Base-by-base conservation (phyloP, 2,113 vertebrate species). In the Nesogale talazaci region DNA sequence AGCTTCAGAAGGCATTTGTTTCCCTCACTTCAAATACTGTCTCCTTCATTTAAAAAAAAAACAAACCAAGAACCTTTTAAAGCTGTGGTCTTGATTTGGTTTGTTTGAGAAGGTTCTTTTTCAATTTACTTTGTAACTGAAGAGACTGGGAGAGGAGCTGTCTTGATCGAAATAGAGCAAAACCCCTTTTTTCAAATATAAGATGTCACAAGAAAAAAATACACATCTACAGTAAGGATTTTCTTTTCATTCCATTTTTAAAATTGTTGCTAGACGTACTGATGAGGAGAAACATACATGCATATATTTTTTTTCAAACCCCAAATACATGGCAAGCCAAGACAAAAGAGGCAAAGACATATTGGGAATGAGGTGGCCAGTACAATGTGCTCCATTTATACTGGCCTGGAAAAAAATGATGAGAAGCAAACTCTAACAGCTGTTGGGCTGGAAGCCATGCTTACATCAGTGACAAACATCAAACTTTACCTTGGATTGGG, bases 1-100 rank as follows among this genome's bases (percentile, higher is more conserved):
- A 93, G 61, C 80, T 97, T 97, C 95, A 93, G 93, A 94, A 94
- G 80, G n/a, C 14, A 25, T 93, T 97, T 95, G 75, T 96, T 97
- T 98, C 96, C 97, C 88, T 96, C 94, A 85, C 94, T 97, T 95
- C 79, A 93, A 90, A 81, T 86, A 31, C 29, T 25, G 1, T 86
- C 61, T 57, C 88, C 67, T 67, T 83, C 75, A 85, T 88, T 57
- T 16, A 17, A 82, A 74, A 93, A 75, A 57, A 67, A 3, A n/a
- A n/a, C n/a, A n/a, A n/a, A n/a, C n/a, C n/a, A n/a, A n/a, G n/a
- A n/a, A 15, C 27, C 42, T 76, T 94, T 96, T 93, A 89, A 88
- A 95, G 69, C 4, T 52, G 52, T 83, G 38, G 61, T 91, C 85
- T 91, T 94, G 61, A 79, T 90, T 88, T 90, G 36, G 38, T 61